phyloP scores from a whole-genome alignment of 2,888 invertebrate species.

The Ornithoptera alexandrae region DNA sequence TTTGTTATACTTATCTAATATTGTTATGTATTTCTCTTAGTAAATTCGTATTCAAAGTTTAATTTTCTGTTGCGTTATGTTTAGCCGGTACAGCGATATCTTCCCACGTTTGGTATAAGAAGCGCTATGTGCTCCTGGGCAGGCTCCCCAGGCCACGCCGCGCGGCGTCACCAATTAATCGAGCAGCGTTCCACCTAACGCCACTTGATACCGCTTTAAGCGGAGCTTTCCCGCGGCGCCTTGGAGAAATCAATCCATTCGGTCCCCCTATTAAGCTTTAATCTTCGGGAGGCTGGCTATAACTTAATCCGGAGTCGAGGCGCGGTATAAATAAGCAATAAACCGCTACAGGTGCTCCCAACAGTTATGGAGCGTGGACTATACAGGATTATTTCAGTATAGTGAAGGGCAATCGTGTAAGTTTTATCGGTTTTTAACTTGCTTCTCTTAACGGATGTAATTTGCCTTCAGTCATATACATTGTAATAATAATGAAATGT shows the following conservation, averaged over 20 bases:
- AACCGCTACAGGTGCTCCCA: conserved; percentile 72
- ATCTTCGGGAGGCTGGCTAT: conserved; percentile 75
- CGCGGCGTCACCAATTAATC: conserved; percentile 42
- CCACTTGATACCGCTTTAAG: conserved; percentile 52
- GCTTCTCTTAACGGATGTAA: too few relatives aligned
- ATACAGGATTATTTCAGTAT: conserved; percentile 46
- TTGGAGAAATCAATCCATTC: conserved; percentile 76
- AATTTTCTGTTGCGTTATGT: too few relatives aligned
- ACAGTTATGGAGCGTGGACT: conserved; percentile 57
- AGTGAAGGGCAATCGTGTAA: conserved; percentile 10
- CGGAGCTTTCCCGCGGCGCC: conserved; percentile 58
- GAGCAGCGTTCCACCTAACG: conserved; percentile 38
- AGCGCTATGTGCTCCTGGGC: too few relatives aligned
- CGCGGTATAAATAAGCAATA: conserved; percentile 77
- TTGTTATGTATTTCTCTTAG: too few relatives aligned
- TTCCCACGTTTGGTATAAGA: too few relatives aligned
- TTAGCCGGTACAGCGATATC: too few relatives aligned
- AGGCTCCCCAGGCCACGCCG: conserved; percentile 1
- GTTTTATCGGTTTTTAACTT: too few relatives aligned
- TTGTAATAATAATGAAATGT: too few relatives aligned
- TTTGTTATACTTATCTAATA: not conserved
- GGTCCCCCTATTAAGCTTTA: conserved; percentile 73
- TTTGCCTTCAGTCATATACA: too few relatives aligned
- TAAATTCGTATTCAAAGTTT: too few relatives aligned
- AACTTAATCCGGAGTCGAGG: conserved; percentile 77